phyloP scores from a whole-genome alignment of 2,797 vertebrate species.

The Leucoraja ocellata region DNA sequence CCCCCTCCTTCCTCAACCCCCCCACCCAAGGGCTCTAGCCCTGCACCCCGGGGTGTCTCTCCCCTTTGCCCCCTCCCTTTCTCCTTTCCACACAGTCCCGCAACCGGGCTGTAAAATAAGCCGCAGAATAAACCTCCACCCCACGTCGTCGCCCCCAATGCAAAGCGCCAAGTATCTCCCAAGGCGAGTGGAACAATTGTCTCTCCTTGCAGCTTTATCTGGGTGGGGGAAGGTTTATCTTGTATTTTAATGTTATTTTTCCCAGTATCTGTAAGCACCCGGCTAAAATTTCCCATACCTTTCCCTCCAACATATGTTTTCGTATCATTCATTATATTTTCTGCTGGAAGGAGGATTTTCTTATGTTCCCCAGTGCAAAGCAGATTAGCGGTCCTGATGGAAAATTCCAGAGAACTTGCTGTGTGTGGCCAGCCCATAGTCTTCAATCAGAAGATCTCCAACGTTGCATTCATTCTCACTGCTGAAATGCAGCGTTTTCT shows the following conservation, averaged over 20 bases:
- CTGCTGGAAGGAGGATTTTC: not conserved
- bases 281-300: too few species aligned
- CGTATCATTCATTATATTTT: not conserved
- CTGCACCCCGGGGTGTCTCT: not conserved
- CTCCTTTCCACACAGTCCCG: not conserved
- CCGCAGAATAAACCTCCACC: too few species aligned
- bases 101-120: too few species aligned
- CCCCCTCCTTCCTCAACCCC: not conserved
- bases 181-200: not conserved
- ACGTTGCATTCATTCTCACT: not conserved
- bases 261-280: too few species aligned
- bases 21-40: too few species aligned
- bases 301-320: too few species aligned
- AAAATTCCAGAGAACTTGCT: constrained; percentile 30
- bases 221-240: not conserved
- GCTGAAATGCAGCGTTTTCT: not conserved
- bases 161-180: too few species aligned
- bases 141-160: too few species aligned
- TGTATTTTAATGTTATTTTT: too few species aligned
- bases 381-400: not conserved
- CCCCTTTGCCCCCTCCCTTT: not conserved
- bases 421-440: not conserved
- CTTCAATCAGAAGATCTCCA: not conserved
- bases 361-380: not conserved
- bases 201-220: not conserved